Evolutionary conservation across 1,140 invertebrate species (phyloP).

Genomic region (Dendroctonus ponderosae): DNA sequence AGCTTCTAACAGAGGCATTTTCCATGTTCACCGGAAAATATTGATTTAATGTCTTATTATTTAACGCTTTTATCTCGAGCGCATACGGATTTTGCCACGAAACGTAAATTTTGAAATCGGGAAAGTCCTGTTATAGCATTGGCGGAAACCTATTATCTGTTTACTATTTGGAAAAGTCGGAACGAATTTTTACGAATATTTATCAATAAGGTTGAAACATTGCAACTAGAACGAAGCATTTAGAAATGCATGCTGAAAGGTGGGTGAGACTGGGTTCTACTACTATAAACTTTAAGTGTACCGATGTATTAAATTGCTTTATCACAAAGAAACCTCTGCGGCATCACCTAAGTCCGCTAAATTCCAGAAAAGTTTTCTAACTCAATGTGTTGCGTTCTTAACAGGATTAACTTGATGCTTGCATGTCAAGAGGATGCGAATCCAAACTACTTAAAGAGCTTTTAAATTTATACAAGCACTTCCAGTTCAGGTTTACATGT

Average conservation of each 20-base stretch:
- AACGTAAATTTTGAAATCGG: constrained; percentile 14
- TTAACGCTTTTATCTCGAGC: constrained; percentile 17
- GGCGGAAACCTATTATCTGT: too few relatives aligned
- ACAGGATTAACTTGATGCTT: constrained; percentile 13
- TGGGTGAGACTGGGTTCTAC: neutral
- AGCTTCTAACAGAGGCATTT: constrained; percentile 1
- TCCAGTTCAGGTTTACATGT: constrained; percentile 1
- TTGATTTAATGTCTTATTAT: constrained; percentile 23
- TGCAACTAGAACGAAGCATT: too few relatives aligned
- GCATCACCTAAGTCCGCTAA: constrained; percentile 26
- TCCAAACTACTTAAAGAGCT: constrained; percentile 11
- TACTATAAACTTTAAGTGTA: constrained; percentile 5
- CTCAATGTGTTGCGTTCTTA: constrained; percentile 12
- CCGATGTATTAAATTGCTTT: constrained; percentile 19
- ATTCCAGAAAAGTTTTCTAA: constrained; percentile 21
- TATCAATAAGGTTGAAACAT: too few relatives aligned
- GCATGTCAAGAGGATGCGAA: constrained; percentile 15
- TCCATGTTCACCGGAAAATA: constrained; percentile 13
- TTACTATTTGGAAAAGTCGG: too few relatives aligned
- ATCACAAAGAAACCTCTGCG: constrained; percentile 15
- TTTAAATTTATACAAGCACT: constrained; percentile 16
- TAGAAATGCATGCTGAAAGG: too few relatives aligned
- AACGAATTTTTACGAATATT: too few relatives aligned
- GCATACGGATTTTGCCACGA: constrained; percentile 10
- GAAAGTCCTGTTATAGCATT: constrained; percentile 7